phyloP scores from a whole-genome alignment of 2,797 vertebrate species.

The Enteromius fasciolatus region DNA sequence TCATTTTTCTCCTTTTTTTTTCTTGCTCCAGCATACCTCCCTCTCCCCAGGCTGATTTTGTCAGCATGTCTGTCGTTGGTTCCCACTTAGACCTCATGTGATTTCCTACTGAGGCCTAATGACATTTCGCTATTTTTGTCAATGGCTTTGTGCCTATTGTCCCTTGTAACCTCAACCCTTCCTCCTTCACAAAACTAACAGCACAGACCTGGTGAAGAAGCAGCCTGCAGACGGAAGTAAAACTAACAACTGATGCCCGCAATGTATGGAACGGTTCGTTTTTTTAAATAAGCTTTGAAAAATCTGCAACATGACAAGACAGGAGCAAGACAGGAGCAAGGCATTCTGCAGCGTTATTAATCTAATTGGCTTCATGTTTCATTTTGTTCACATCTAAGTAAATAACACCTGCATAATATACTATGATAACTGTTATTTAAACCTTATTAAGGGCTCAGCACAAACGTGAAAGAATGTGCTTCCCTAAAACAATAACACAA shows the following conservation, averaged over 20 bases:
- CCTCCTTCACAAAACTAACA: constrained; percentile 44
- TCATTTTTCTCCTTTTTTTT: constrained; percentile 41
- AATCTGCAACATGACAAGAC: constrained; percentile 41
- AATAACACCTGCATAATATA: constrained; percentile 36
- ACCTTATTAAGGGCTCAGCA: background rate
- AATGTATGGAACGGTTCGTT: constrained; percentile 31
- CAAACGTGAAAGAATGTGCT: constrained; percentile 23
- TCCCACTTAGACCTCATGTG: constrained; percentile 65
- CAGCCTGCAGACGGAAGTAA: constrained; percentile 55
- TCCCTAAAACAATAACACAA: constrained; percentile 18
- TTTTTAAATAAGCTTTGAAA: constrained; percentile 23
- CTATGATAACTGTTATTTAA: constrained; percentile 36
- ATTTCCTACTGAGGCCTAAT: constrained; percentile 63
- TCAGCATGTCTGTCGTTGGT: constrained; percentile 63
- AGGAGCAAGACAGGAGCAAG: constrained; percentile 20
- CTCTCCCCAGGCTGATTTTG: constrained; percentile 58
- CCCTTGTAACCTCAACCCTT: constrained; percentile 56
- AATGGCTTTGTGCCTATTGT: constrained; percentile 57
- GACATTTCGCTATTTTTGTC: constrained; percentile 63
- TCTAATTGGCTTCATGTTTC: constrained; percentile 29
- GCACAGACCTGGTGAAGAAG: constrained; percentile 37
- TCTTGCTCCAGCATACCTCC: constrained; percentile 47
- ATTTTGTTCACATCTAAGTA: constrained; percentile 20
- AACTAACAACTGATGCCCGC: constrained; percentile 52
- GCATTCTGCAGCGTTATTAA: constrained; percentile 24